A percentile compares a stretch with the other conserved stretches of the same genome.
Evolutionary conservation across 37 sponge, comb jelly and placozoan species (phyloP).

Genomic region (Ephydatia muelleri): DNA sequence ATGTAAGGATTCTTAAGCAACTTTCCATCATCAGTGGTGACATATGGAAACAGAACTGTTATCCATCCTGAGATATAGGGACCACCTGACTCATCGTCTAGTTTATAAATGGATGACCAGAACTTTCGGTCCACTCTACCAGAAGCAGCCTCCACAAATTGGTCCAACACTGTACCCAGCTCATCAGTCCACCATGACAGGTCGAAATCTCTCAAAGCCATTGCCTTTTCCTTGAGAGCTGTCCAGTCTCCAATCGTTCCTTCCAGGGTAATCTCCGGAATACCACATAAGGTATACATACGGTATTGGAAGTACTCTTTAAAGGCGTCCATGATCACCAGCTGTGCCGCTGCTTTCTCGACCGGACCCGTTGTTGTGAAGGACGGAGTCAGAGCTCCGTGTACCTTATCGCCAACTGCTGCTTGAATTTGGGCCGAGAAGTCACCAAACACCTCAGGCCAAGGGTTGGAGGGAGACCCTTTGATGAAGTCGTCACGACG

Average conservation of each 20-base stretch:
- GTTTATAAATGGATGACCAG: conserved; percentile 57
- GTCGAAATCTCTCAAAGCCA: conserved; percentile 41
- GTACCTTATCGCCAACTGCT: conserved; percentile 40
- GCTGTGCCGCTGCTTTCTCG: conserved; percentile 54
- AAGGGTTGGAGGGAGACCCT: conserved; percentile 49
- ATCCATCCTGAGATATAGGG: conserved; percentile 60
- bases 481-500: conserved; percentile 45
- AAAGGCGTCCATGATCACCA: conserved; percentile 58
- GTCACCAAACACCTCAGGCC: conserved; percentile 58
- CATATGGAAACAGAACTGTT: conserved; percentile 46
- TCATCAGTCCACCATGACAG: conserved; percentile 54
- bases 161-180: conserved; percentile 42
- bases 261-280: conserved; percentile 66
- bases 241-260: conserved; percentile 65
- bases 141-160: conserved; percentile 54
- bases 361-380: conserved; percentile 65
- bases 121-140: conserved; percentile 46
- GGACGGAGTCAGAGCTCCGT: conserved; percentile 34
- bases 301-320: conserved; percentile 49
- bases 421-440: conserved; percentile 56
- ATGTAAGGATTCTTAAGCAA: conserved; percentile 6
- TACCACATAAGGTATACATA: conserved; percentile 34
- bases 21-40: neutral
- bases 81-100: conserved; percentile 12
- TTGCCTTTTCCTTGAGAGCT: conserved; percentile 34